phyloP scores from a whole-genome alignment of 1,140 invertebrate genomes.

The Drosophila mauritiana region DNA sequence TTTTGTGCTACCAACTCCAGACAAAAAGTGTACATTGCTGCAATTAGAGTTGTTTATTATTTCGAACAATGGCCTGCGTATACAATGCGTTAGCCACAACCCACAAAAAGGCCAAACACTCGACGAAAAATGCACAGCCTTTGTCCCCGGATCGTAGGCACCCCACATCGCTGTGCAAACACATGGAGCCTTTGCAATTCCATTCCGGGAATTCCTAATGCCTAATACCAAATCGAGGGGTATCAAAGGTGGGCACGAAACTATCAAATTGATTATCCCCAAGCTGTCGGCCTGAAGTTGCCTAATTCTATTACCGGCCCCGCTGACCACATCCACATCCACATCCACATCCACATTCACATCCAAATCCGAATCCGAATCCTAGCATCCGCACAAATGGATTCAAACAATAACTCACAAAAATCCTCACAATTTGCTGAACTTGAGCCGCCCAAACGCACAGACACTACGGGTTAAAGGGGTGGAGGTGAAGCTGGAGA shows the following conservation, averaged over 20 bases:
- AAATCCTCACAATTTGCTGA: slow-evolving; percentile 77
- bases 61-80: not conserved
- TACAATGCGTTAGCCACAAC: not conserved
- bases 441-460: slow-evolving; percentile 52
- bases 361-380: not conserved
- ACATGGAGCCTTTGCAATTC: not conserved
- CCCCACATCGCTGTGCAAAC: too few species aligned
- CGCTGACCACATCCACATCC: not conserved
- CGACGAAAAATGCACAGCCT: not conserved
- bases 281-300: slow-evolving; percentile 18
- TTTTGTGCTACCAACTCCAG: too few species aligned
- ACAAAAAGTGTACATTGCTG: not conserved
- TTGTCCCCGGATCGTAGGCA: not conserved
- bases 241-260: slow-evolving; percentile 29
- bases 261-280: slow-evolving; percentile 53
- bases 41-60: not conserved
- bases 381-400: slow-evolving; percentile 39
- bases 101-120: slow-evolving; percentile 1
- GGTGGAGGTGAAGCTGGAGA: not conserved
- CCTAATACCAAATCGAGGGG: not conserved
- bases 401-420: slow-evolving; percentile 71
- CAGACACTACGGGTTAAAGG: not conserved
- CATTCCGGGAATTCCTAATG: not conserved
- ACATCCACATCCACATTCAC: too few species aligned
- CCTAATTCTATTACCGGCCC: slow-evolving; percentile 37